phyloP scores from a whole-genome alignment of 2,113 vertebrate species.

The Tenebrosternarchus preto region DNA sequence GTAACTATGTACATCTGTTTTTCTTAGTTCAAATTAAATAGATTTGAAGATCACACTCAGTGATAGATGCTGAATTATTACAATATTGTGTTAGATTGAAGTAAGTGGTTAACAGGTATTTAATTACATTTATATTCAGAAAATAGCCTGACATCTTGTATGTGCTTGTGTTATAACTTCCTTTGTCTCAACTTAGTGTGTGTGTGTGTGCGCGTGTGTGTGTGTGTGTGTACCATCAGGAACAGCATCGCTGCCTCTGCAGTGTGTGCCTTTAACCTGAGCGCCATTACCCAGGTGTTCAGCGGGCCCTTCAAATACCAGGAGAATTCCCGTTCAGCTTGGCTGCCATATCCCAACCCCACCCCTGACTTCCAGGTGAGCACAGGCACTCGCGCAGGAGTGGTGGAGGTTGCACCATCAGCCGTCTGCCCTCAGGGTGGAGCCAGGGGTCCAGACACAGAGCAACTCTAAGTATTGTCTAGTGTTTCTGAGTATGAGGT shows the following conservation, averaged over 20 bases:
- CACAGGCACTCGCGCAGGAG: not conserved
- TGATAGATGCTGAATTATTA: no score
- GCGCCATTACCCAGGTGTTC: constrained; percentile 89
- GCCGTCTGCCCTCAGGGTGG: no score
- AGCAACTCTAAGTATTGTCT: not conserved
- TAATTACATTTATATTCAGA: no score
- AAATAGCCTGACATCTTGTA: no score
- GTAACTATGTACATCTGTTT: no score
- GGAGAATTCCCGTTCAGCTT: constrained; percentile 93
- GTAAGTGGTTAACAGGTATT: no score
- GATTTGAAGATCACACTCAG: no score
- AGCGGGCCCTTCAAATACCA: constrained; percentile 96
- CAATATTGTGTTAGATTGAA: no score
- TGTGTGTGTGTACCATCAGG: constrained; percentile 66
- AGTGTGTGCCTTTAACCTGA: constrained; percentile 96
- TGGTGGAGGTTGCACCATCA: no score
- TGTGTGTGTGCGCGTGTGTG: constrained; percentile 27
- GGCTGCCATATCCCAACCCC: constrained; percentile 95
- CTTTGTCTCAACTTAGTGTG: not conserved
- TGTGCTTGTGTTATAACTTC: no score
- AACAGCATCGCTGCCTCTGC: constrained; percentile 96
- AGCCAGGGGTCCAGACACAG: not conserved
- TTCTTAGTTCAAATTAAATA: no score
- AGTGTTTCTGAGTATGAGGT: constrained; percentile 1
- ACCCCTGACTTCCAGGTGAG: constrained; percentile 96